Conservation (phyloP, 1,140 invertebrate genomes). For the Drosophila lowei region DNA sequence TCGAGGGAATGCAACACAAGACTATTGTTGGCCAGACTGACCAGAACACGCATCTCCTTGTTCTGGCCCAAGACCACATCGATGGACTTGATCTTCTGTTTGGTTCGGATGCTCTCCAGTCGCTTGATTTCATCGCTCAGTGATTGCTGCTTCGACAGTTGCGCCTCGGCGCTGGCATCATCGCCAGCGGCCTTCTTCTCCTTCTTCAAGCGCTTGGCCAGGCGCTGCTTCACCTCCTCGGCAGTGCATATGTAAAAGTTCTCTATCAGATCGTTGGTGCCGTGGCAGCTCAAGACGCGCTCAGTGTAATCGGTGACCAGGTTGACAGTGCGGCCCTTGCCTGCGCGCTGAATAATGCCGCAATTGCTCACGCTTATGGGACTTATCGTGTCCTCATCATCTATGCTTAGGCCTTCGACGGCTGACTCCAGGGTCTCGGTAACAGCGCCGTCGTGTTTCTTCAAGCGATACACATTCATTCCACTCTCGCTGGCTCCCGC, state of each 20-base stretch:
- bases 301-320: constrained; percentile 87
- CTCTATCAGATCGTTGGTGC: constrained; percentile 92
- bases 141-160: constrained; percentile 71
- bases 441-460: constrained; percentile 83
- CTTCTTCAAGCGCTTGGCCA: constrained; percentile 91
- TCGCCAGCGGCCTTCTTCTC: constrained; percentile 84
- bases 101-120: constrained; percentile 87
- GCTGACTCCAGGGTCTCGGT: constrained; percentile 84
- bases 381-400: constrained; percentile 83
- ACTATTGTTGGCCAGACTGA: constrained; percentile 88
- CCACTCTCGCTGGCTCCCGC: constrained; percentile 93
- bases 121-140: constrained; percentile 90
- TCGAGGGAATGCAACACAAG: constrained; percentile 87
- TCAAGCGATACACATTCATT: constrained; percentile 92
- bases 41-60: constrained; percentile 87
- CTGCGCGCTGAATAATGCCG: constrained; percentile 90
- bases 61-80: constrained; percentile 87
- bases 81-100: constrained; percentile 88
- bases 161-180: constrained; percentile 31
- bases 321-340: constrained; percentile 89
- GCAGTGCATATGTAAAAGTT: constrained; percentile 91
- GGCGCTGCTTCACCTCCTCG: constrained; percentile 88
- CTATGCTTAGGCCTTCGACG: constrained; percentile 83
- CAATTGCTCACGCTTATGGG: constrained; percentile 89
- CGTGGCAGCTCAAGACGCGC: constrained; percentile 91